phyloP scores from a whole-genome alignment of 2,797 vertebrate species.

The Ptychobarbus kaznakovi region DNA sequence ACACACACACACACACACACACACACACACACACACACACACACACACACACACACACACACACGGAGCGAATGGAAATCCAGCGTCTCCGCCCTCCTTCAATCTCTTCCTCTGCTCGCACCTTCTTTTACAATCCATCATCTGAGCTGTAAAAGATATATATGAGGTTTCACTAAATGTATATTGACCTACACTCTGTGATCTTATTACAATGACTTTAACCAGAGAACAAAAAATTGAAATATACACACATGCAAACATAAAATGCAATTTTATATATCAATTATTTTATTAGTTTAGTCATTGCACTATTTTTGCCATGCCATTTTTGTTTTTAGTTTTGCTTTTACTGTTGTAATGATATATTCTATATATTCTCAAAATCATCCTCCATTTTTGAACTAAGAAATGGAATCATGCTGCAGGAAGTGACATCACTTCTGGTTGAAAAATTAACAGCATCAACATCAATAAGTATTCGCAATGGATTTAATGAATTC shows the following conservation, averaged over 20 bases:
- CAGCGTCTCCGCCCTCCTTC: conserved; percentile 21
- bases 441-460: neutral
- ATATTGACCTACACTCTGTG: neutral
- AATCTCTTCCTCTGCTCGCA: conserved; percentile 12
- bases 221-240: neutral
- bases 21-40: neutral
- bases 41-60: neutral
- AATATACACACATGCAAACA: neutral
- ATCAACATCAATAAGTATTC: neutral
- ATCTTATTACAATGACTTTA: neutral
- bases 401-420: neutral
- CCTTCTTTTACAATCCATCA: conserved; percentile 41
- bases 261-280: neutral
- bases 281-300: too few species aligned
- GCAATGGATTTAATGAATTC: neutral
- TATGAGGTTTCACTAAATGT: neutral
- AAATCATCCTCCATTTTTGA: neutral
- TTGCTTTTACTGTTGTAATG: neutral
- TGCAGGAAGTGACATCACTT: neutral
- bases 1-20: neutral
- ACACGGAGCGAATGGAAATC: conserved; percentile 24
- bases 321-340: neutral
- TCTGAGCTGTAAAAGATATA: conserved; percentile 6
- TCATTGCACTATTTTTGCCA: neutral
- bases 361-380: neutral